Base-by-base conservation (phyloP, 2,113 vertebrate genomes). In the Labrus mixtus region DNA sequence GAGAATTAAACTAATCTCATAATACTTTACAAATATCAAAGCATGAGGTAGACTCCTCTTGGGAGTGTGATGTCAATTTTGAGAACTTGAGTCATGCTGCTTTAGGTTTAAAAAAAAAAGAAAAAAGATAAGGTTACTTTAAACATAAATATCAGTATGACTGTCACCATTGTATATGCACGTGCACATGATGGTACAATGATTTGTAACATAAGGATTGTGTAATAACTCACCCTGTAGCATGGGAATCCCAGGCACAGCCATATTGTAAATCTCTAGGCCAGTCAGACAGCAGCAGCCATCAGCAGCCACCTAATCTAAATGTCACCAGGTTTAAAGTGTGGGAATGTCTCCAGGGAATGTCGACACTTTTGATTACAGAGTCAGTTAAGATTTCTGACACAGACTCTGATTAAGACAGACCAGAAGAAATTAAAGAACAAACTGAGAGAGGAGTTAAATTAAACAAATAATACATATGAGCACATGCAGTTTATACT, bases 291-390 rank as follows among this genome's bases (percentile, higher is more conserved):
- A 62, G 74, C 61, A 22, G 67, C 64, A 58, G 22, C 67, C n/a
- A 54, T 76, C 64, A 76, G 7, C 58, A 56, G 22, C 53, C 56
- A 36, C 25, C 65, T 58, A 6, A 58, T 83, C 68, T 70, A 74
- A 87, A 78, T 60, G 77, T 62, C 76, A 79, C 8, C 23, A 62
- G 50, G 33, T 53, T 60, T 33, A 46, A 29, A 55, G 25, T 23
- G 41, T n/a, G 76, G 37, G 63, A 68, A 41, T 23, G 54, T 69
- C 25, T 67, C 65, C 19, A 37, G n/a, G 19, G 23, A 0, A 64
- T 41, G 43, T 29, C 8, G 3, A 36, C 41, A 16, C 6, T 0
- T 66, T 45, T 17, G 33, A 51, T 51, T 79, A 53, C 46, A 68
- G 22, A 58, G 29, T 33, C 29, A 0, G 29, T 33, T 3, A 33